Conservation (phyloP, 2,888 invertebrate species). For the Bombylius discolor region DNA sequence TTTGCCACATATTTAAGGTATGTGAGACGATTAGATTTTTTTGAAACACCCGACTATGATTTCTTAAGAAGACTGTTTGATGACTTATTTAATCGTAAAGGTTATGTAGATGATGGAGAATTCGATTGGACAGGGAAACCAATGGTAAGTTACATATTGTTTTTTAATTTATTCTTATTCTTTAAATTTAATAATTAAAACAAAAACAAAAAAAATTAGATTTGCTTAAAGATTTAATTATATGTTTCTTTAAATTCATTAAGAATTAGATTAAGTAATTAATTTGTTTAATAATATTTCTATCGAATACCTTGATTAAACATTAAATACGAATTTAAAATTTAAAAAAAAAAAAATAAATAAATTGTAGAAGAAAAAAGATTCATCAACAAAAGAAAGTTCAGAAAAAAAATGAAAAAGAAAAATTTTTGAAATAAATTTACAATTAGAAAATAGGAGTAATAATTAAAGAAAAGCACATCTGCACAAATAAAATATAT, state of each 20-base stretch:
- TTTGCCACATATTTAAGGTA: slow-evolving; percentile 96
- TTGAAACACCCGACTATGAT: slow-evolving; percentile 99
- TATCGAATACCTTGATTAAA: background rate
- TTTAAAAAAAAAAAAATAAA: background rate
- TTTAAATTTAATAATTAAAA: background rate
- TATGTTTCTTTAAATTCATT: too few species aligned
- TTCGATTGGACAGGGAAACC: slow-evolving; percentile 93
- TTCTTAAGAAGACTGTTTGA: slow-evolving; percentile 92
- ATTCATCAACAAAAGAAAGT: too few species aligned
- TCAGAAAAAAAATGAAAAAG: too few species aligned
- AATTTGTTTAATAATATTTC: too few species aligned
- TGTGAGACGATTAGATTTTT: slow-evolving; percentile 95
- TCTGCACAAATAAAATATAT: too few species aligned
- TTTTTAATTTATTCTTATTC: background rate
- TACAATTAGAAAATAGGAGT: too few species aligned
- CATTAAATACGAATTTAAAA: background rate
- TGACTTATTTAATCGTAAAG: slow-evolving; percentile 77
- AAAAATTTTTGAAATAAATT: too few species aligned
- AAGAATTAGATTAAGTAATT: too few species aligned
- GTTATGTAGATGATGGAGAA: slow-evolving; percentile 79
- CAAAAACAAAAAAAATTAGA: background rate
- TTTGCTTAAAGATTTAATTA: background rate
- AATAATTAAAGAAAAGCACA: too few species aligned
- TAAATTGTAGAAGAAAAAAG: too few species aligned
- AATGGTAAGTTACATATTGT: slow-evolving; percentile 37